Base-by-base conservation (phyloP, 1,140 invertebrate genomes). In the Orussus abietinus region DNA sequence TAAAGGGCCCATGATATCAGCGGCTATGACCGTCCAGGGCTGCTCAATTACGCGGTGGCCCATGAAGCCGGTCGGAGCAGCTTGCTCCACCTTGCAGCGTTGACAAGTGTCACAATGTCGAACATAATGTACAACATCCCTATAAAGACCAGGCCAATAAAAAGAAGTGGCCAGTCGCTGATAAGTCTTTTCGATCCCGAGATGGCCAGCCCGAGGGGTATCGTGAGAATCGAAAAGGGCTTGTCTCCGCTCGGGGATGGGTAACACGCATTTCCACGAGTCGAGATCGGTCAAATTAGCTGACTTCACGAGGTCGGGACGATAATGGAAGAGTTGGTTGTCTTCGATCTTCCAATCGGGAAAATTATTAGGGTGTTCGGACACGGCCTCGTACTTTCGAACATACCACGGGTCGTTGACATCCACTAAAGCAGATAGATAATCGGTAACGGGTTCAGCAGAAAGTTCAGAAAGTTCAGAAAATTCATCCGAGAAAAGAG, bases 1-100 rank as follows among this genome's bases (percentile, higher is more conserved):
- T 9, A 55, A 49, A 5, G 63, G 60, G 10, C 66, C 64, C 39
- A 65, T 56, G 5, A 64, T 32, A 49, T 67, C 62, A 3, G 42
- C 38, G 1, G 55, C 52, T 10, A 65, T 37, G 5, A 46, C 38
- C 7, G 58, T 18, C 54, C 52, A 66, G 12, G 63, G 62, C 33
- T 48, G 12, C 4, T 37, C 21, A 2, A 55, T 17, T 1, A 28
- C 11, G 7, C 55, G 33, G 2, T 38, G 38, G 17, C 39, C 42
- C 59, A 66, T 65, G 12, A 58, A 37, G 1, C 59, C 62, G 2
- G 37, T 15, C 4, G 59, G 46, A 13, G 19, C n/a, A 25, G 38
- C 41, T 25, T 58, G 46, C 6, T 55, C 47, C 0, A 51, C 39
- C 31, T 67, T 66, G 12, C 33, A 22, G 6, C 20, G 19, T 12